Base-by-base conservation (phyloP, 2,113 vertebrate genomes). In the Hemicordylus capensis region DNA sequence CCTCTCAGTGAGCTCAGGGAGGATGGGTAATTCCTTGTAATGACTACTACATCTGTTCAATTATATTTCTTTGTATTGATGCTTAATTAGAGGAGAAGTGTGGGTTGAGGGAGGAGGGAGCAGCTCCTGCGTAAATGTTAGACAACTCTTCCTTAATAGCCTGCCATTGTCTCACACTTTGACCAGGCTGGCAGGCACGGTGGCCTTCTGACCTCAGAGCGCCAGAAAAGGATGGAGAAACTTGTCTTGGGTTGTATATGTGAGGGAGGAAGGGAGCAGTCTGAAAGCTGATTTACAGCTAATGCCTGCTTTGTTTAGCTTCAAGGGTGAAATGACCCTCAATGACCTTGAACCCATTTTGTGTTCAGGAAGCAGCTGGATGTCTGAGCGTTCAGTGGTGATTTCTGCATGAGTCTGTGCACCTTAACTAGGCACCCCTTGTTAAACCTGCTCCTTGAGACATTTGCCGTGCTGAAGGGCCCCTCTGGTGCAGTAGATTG, bases 1-100 rank as follows among this genome's bases (percentile, higher is more conserved):
- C 91, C 39, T 94, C 89, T 90, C 93, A 87, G 80, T 90, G 85
- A 67, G 56, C 87, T 91, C 77, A 94, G 94, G 66, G 93, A 92
- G 95, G 95, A 91, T 87, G 94, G 90, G 86, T 95, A 94, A 96
- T 94, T 96, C 93, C 90, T 93, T 91, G 88, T 96, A 96, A 96
- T 95, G 95, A 93, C 95, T 93, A 46, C 89, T 95, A 95, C 96
- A 96, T 95, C 95, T 96, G 95, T 94, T 96, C 95, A 95, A 94
- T 96, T 96, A 92, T 91, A 91, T 87, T 95, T 93, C 85, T 87
- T 95, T 95, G 91, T 95, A 95, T 95, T 93, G 95, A 90, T 94
- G 94, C 92, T 95, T 96, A 96, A 97, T 96, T 95, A 93, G 94
- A 73, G 81, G 90, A 92, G 28, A 85, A 94, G 93, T 94, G 95